Evolutionary conservation across 2,113 vertebrate species (phyloP).

Genomic region (Actinemys pallida): DNA sequence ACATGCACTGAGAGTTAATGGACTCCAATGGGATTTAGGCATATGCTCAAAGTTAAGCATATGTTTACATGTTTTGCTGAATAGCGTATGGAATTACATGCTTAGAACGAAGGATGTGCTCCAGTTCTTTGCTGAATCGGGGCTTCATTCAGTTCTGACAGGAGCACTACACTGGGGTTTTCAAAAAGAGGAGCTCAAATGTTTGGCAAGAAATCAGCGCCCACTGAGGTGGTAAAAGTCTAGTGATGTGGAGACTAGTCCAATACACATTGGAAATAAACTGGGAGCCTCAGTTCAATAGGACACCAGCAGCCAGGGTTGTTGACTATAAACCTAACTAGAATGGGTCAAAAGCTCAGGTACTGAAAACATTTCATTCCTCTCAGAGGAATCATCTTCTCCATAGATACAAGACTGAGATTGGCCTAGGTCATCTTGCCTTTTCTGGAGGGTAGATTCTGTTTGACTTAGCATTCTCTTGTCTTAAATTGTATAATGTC

Average conservation of each 20-base stretch:
- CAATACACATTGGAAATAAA: background rate
- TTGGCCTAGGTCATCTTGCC: background rate
- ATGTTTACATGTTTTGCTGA: conserved; percentile 13
- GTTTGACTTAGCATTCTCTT: background rate
- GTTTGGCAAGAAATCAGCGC: background rate
- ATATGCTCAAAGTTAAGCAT: background rate
- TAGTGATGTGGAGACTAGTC: background rate
- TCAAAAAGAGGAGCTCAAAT: background rate
- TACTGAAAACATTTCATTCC: background rate
- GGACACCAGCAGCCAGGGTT: background rate
- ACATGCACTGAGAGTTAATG: background rate
- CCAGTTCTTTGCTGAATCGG: background rate
- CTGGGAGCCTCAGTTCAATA: background rate
- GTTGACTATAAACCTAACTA: background rate
- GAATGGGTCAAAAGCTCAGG: background rate
- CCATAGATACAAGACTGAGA: background rate
- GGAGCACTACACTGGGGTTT: rapidly evolving
- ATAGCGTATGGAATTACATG: background rate
- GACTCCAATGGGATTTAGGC: background rate
- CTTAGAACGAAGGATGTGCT: conserved; percentile 2
- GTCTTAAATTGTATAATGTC: background rate
- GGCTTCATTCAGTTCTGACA: background rate
- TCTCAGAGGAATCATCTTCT: background rate
- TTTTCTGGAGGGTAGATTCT: background rate
- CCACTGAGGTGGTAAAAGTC: background rate